Conservation (phyloP, 2,113 vertebrate species). For the Campylorhamphus procurvoides region DNA sequence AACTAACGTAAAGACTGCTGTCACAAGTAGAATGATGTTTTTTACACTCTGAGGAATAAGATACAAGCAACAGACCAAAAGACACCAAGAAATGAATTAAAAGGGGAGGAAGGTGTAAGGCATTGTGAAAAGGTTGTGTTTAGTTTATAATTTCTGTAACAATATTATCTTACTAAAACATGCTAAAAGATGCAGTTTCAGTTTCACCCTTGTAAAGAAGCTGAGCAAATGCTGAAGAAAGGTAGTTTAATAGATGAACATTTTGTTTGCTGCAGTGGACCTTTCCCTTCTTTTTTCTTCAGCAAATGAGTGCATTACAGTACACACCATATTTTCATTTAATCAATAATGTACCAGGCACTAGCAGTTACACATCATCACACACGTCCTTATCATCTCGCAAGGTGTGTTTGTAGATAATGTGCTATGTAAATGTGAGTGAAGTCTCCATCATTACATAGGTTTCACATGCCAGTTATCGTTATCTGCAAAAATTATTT, state of each 20-base stretch:
- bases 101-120: not conserved
- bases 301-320: not conserved
- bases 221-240: not conserved
- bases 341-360: not conserved
- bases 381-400: not conserved
- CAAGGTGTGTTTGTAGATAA: slow-evolving; percentile 28
- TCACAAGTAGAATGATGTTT: not conserved
- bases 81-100: not conserved
- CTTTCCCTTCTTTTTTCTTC: slow-evolving; percentile 2
- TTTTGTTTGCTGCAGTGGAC: not conserved
- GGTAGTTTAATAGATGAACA: not conserved
- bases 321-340: not conserved
- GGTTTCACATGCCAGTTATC: not conserved
- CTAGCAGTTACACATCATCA: not conserved
- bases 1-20: not conserved
- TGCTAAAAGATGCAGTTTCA: not conserved
- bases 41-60: not conserved
- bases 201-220: not conserved
- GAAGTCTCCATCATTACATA: not conserved
- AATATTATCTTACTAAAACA: not conserved
- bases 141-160: not conserved
- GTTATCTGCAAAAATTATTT: slow-evolving; percentile 42
- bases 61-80: not conserved
- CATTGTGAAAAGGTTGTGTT: not conserved
- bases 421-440: not conserved